phyloP scores from a whole-genome alignment of 2,888 invertebrate genomes.

The Panopea generosa region DNA sequence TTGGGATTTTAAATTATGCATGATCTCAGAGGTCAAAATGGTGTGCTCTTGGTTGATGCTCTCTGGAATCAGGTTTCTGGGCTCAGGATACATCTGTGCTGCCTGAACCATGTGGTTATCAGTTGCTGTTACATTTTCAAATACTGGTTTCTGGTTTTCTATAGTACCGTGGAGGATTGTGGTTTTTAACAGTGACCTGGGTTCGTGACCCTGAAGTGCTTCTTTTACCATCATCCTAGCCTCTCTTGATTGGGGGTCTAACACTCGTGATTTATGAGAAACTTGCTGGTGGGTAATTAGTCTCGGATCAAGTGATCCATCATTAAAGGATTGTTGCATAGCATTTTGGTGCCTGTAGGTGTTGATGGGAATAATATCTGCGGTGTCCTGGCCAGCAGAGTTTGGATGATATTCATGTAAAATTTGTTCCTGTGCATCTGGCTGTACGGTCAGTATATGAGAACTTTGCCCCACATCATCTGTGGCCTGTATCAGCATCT shows the following conservation, averaged over 20 bases:
- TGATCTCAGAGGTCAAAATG: neutral
- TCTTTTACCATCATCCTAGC: conserved; percentile 38
- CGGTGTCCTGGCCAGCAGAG: neutral
- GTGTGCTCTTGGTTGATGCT: neutral
- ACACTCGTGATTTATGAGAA: neutral
- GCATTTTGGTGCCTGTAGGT: no score
- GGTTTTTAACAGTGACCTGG: conserved; percentile 24
- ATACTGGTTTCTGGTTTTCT: neutral
- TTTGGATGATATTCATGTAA: neutral
- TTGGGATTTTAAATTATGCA: neutral
- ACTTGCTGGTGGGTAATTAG: neutral
- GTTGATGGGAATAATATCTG: no score
- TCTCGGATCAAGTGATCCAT: no score
- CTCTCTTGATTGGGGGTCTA: conserved; percentile 38
- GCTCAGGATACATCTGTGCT: neutral
- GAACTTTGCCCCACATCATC: neutral
- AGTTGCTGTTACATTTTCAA: neutral
- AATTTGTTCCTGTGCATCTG: no score
- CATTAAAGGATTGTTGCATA: no score
- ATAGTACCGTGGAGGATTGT: conserved; percentile 3
- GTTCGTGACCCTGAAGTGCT: conserved; percentile 25
- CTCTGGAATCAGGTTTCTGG: neutral
- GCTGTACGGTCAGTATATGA: no score
- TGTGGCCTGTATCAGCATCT: conserved; percentile 30
- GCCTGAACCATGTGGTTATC: neutral